Evolutionary conservation across 2,888 invertebrate genomes (phyloP).

Genomic region (Drosophila picticornis): DNA sequence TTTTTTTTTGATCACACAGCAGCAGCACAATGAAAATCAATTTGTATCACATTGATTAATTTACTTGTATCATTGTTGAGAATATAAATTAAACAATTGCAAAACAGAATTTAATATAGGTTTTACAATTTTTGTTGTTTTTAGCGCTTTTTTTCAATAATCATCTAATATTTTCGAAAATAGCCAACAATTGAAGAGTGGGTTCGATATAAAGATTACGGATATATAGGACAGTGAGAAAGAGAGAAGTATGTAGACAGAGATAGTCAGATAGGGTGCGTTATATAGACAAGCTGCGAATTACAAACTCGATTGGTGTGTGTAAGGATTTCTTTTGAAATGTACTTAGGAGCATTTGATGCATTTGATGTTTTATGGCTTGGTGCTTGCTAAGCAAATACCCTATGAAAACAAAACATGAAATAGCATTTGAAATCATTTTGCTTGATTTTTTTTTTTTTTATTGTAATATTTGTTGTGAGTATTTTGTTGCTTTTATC

Average conservation of each 20-base stretch:
- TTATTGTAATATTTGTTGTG: conserved; percentile 18
- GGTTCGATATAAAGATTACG: conserved; percentile 15
- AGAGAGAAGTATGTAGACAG: conserved; percentile 27
- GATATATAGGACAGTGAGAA: conserved; percentile 10
- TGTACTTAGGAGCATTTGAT: conserved; percentile 52
- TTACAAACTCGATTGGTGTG: conserved; percentile 57
- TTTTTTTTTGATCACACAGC: conserved; percentile 47
- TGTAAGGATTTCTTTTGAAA: conserved; percentile 16
- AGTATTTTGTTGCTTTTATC: conserved; percentile 43
- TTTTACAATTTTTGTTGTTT: conserved; percentile 20
- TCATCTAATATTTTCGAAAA: conserved; percentile 23
- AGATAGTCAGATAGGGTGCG: conserved; percentile 54
- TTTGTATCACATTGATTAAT: conserved; percentile 76
- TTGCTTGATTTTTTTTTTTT: conserved; percentile 47
- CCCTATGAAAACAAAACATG: conserved; percentile 62
- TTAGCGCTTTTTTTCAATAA: conserved; percentile 24
- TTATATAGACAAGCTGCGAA: conserved; percentile 61
- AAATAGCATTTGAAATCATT: conserved; percentile 60
- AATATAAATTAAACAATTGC: conserved; percentile 46
- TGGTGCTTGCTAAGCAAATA: conserved; percentile 58
- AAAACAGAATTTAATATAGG: conserved; percentile 48
- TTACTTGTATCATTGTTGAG: conserved; percentile 41
- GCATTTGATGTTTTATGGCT: conserved; percentile 40
- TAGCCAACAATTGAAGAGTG: conserved; percentile 40
- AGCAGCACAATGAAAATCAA: conserved; percentile 75